A percentile compares a stretch with the other conserved stretches of the same genome.
Conservation (phyloP, 2,113 vertebrate genomes). For the Gallinago media region DNA sequence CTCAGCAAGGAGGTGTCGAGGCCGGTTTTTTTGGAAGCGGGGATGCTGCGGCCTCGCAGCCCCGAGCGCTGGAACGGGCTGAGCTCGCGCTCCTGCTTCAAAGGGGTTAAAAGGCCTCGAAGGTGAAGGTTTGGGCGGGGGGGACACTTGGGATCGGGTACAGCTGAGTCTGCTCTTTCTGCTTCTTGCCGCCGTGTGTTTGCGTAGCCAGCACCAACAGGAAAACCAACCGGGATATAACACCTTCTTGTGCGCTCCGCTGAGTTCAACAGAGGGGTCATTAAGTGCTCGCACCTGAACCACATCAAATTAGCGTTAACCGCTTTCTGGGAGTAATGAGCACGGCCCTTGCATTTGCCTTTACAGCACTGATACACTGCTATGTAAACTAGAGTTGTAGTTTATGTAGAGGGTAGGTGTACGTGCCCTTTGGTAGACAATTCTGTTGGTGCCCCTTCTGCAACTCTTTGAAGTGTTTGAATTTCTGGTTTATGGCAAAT, state of each 20-base stretch:
- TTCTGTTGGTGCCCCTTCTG: background rate
- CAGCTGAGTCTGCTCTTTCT: background rate
- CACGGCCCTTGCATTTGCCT: background rate
- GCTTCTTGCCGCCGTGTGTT: background rate
- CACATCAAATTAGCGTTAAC: background rate
- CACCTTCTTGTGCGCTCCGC: background rate
- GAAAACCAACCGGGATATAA: background rate
- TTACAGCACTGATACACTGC: background rate
- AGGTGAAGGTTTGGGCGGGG: background rate
- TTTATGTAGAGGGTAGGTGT: background rate
- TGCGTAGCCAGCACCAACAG: background rate
- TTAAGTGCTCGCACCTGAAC: background rate
- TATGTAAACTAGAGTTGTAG: background rate
- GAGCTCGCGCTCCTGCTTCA: background rate
- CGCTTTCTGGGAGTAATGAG: background rate
- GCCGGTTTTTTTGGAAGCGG: background rate
- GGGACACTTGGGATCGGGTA: background rate
- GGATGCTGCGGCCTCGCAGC: background rate
- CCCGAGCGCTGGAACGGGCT: background rate
- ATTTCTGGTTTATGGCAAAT: background rate
- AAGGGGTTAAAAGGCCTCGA: background rate
- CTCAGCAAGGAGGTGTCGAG: background rate
- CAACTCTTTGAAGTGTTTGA: slow-evolving; percentile 1
- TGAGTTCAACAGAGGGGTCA: background rate
- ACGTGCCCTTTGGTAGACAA: background rate